phyloP scores from a whole-genome alignment of 2,888 invertebrate genomes.

The Elysia crispata region DNA sequence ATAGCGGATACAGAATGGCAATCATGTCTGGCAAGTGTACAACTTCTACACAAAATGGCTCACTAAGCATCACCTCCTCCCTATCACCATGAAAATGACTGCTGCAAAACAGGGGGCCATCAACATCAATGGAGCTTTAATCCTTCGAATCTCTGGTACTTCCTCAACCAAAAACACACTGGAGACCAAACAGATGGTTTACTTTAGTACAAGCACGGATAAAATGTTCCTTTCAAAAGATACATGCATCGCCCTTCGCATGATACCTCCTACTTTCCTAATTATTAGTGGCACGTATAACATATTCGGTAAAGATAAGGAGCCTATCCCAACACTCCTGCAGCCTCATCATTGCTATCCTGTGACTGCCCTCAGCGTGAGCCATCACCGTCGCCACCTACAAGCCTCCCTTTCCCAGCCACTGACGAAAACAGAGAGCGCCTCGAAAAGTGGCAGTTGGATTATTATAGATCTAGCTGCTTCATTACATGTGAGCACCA shows the following conservation, averaged over 20 bases:
- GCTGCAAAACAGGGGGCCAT: conserved; percentile 61
- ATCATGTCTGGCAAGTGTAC: conserved; percentile 59
- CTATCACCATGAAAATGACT: conserved; percentile 62
- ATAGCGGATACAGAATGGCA: conserved; percentile 61
- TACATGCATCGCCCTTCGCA: conserved; percentile 57
- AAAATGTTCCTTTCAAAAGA: conserved; percentile 60
- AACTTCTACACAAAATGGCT: conserved; percentile 56
- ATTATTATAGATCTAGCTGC: too few species aligned
- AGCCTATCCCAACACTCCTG: neutral
- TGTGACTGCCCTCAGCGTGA: conserved; percentile 44
- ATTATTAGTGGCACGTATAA: conserved; percentile 6
- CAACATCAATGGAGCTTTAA: conserved; percentile 59
- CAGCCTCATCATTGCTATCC: neutral
- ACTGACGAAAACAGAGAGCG: too few species aligned
- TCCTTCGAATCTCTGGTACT: conserved; percentile 55
- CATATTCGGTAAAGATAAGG: too few species aligned
- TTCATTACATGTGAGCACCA: too few species aligned
- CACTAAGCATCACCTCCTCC: conserved; percentile 56
- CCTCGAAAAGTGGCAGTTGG: too few species aligned
- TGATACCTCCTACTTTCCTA: conserved; percentile 56
- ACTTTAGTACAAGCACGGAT: conserved; percentile 60
- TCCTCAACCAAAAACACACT: neutral
- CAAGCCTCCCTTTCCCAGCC: conserved; percentile 45
- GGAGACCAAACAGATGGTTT: conserved; percentile 60
- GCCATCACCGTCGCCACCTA: conserved; percentile 51